Conservation (phyloP, 2,888 invertebrate species). For the Atethmia centrago region DNA sequence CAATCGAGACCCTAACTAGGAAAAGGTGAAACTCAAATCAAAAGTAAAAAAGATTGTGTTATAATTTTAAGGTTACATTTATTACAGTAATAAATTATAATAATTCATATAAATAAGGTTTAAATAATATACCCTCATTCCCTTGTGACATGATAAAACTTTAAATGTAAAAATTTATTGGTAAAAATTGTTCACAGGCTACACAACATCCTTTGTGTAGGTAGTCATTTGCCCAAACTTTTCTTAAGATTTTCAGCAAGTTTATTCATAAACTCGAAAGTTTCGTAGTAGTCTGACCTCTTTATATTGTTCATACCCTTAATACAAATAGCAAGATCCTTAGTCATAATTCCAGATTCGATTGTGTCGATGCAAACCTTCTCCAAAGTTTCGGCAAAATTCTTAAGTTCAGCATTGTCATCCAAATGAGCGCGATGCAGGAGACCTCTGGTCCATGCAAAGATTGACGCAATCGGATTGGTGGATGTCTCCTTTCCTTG, state of each 20-base stretch:
- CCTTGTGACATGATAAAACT: conserved; percentile 71
- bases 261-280: conserved; percentile 99
- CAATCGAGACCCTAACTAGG: conserved; percentile 19
- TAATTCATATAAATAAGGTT: conserved; percentile 77
- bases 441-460: conserved; percentile 99
- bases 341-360: conserved; percentile 98
- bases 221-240: conserved; percentile 90
- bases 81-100: conserved; percentile 73
- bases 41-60: conserved; percentile 44
- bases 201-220: conserved; percentile 69
- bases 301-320: conserved; percentile 96
- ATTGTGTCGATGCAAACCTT: conserved; percentile 98
- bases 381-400: conserved; percentile 97
- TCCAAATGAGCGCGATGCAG: conserved; percentile 98
- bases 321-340: conserved; percentile 99
- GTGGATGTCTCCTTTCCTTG: conserved; percentile 99
- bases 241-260: conserved; percentile 96
- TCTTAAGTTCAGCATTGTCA: conserved; percentile 93
- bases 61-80: conserved; percentile 67
- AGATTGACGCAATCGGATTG: conserved; percentile 99
- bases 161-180: conserved; percentile 60
- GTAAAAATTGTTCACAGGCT: conserved; percentile 76
- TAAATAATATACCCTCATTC: conserved; percentile 79
- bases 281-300: conserved; percentile 97
- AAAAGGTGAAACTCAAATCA: conserved; percentile 29